Evolutionary conservation across 2,888 invertebrate genomes (phyloP).

Genomic region (Pseudococcus longispinus): DNA sequence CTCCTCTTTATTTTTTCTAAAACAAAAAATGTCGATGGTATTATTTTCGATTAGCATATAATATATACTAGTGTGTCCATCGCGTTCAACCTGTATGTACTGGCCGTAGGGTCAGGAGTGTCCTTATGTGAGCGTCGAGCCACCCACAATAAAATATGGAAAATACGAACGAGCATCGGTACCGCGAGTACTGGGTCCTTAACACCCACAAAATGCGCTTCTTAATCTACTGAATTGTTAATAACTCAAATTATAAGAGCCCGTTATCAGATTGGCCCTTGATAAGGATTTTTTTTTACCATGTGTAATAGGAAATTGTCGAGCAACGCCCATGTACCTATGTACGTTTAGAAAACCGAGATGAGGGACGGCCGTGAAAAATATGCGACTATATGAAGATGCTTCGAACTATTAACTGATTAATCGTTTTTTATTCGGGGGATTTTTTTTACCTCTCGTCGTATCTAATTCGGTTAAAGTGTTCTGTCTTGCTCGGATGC

Average conservation of each 20-base stretch:
- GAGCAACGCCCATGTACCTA: background rate
- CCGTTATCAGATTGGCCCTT: slow-evolving; percentile 28
- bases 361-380: slow-evolving; percentile 29
- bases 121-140: slow-evolving; percentile 28
- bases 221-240: slow-evolving; percentile 55
- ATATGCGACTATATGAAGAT: slow-evolving; percentile 37
- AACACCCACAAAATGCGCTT: slow-evolving; percentile 55
- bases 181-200: background rate
- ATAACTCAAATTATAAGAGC: slow-evolving; percentile 52
- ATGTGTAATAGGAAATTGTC: slow-evolving; percentile 38
- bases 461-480: slow-evolving; percentile 1
- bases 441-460: background rate
- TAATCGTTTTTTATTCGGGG: slow-evolving; percentile 8
- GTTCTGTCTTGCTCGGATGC: background rate
- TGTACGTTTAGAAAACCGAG: background rate
- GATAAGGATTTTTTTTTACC: slow-evolving; percentile 18
- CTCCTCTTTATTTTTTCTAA: background rate
- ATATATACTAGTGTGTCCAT: slow-evolving; percentile 1
- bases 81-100: background rate
- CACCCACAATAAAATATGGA: background rate
- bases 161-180: background rate
- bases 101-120: slow-evolving; percentile 50
- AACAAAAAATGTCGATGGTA: slow-evolving; percentile 21
- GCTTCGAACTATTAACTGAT: slow-evolving; percentile 42
- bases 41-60: slow-evolving; percentile 52